Conservation (phyloP, 2,888 invertebrate genomes). For the Subacronicta megacephala region DNA sequence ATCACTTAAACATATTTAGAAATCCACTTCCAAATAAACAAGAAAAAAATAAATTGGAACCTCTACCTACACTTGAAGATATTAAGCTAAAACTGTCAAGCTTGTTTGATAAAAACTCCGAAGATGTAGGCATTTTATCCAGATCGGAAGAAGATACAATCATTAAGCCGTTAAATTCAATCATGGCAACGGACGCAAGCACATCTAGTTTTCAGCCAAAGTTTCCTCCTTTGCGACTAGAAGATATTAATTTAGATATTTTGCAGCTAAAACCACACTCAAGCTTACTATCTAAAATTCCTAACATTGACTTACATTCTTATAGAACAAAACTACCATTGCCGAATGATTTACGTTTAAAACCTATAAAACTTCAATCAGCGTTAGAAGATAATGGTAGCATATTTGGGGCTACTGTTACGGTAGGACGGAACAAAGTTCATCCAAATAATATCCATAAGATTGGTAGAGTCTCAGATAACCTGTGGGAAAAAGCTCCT, state of each 20-base stretch:
- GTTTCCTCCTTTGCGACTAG: slow-evolving; percentile 52
- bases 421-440: slow-evolving; percentile 52
- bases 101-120: slow-evolving; percentile 58
- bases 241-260: slow-evolving; percentile 65
- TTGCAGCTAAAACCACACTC: slow-evolving; percentile 62
- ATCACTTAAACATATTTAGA: slow-evolving; percentile 33
- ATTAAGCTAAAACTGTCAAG: slow-evolving; percentile 58
- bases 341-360: slow-evolving; percentile 66
- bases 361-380: slow-evolving; percentile 67
- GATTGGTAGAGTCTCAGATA: slow-evolving; percentile 31
- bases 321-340: slow-evolving; percentile 65
- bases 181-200: slow-evolving; percentile 63
- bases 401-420: slow-evolving; percentile 59
- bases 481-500: slow-evolving; percentile 47
- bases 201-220: slow-evolving; percentile 47
- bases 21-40: slow-evolving; percentile 38
- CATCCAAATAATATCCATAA: slow-evolving; percentile 3
- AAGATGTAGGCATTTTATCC: slow-evolving; percentile 35
- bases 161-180: slow-evolving; percentile 45
- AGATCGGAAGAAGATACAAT: slow-evolving; percentile 39
- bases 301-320: slow-evolving; percentile 64
- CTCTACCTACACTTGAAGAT: slow-evolving; percentile 63
- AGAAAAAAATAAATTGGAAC: slow-evolving; percentile 47
- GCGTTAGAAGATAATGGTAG: slow-evolving; percentile 58
- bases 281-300: slow-evolving; percentile 43